These are phyloP conservation scores for Gouania willdenowi DNA, from an alignment of 2,797 vertebrate genomes.

Conservation along the genomic window DNA sequence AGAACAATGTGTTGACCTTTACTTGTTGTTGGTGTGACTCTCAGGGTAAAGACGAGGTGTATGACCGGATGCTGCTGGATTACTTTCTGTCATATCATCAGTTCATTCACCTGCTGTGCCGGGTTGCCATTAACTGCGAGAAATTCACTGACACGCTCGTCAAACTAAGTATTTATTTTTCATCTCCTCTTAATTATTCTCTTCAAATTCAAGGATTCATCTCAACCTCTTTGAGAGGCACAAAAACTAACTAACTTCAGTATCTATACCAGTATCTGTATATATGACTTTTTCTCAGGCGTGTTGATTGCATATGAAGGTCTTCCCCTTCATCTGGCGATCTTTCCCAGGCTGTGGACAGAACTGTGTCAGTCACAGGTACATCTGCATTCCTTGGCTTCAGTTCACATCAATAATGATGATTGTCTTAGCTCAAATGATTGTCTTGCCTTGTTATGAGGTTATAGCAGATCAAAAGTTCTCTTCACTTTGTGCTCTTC, in stretches of 20 bases:
- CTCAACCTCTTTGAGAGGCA: too few species aligned
- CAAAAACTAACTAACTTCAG: too few species aligned
- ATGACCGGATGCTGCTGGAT: slow-evolving; percentile 96
- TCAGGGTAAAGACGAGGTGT: slow-evolving; percentile 97
- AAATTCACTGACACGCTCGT: slow-evolving; percentile 97
- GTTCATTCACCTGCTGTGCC: slow-evolving; percentile 96
- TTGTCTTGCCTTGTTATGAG: too few species aligned
- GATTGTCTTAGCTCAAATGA: too few species aligned
- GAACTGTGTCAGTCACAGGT: slow-evolving; percentile 97
- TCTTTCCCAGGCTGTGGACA: slow-evolving; percentile 97
- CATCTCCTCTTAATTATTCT: too few species aligned
- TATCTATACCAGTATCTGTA: too few species aligned
- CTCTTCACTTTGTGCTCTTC: not conserved
- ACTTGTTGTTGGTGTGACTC: too few species aligned
- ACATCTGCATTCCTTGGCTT: not conserved
- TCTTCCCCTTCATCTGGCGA: slow-evolving; percentile 90
- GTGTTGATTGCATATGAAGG: slow-evolving; percentile 97
- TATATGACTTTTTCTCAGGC: slow-evolving; percentile 73
- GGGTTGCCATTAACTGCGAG: slow-evolving; percentile 98
- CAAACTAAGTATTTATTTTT: slow-evolving; percentile 95
- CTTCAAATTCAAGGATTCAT: too few species aligned
- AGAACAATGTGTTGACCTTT: too few species aligned
- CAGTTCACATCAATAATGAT: too few species aligned
- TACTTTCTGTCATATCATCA: slow-evolving; percentile 98
- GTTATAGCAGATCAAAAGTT: too few species aligned